Evolutionary conservation across 2,888 invertebrate genomes (phyloP).

Genomic region (Petrophora chlorosata): DNA sequence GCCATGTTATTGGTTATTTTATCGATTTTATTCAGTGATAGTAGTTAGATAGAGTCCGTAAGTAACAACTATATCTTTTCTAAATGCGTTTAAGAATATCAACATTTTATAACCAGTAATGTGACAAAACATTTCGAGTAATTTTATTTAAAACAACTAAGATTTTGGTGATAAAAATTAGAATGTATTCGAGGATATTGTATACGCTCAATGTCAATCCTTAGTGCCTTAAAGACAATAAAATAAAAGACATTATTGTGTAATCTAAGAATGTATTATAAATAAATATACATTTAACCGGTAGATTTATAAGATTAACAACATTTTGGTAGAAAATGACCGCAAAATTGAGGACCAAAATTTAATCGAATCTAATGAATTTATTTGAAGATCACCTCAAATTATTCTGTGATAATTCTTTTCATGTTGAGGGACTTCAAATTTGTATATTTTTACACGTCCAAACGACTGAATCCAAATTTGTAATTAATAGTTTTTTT

Average conservation of each 20-base stretch:
- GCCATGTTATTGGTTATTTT: constrained; percentile 77
- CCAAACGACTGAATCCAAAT: constrained; percentile 38
- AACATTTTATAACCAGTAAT: constrained; percentile 54
- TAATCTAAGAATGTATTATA: constrained; percentile 24
- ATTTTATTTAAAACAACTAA: constrained; percentile 39
- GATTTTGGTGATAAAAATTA: constrained; percentile 51
- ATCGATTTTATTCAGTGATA: constrained; percentile 68
- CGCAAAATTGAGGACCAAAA: constrained; percentile 43
- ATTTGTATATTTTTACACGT: constrained; percentile 50
- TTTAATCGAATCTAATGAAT: constrained; percentile 31
- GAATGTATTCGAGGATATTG: constrained; percentile 37
- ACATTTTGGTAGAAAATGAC: constrained; percentile 12
- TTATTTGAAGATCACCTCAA: constrained; percentile 77
- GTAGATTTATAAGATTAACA: constrained; percentile 13
- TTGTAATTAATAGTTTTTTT: constrained; percentile 24
- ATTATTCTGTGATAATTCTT: constrained; percentile 82
- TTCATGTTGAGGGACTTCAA: constrained; percentile 80
- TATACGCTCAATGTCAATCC: constrained; percentile 77
- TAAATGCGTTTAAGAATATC: constrained; percentile 55
- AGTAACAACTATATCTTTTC: constrained; percentile 24
- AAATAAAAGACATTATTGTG: constrained; percentile 37
- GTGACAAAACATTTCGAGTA: constrained; percentile 47
- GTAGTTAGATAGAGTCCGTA: constrained; percentile 50
- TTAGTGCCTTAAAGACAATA: constrained; percentile 62
- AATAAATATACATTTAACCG: constrained; percentile 17